Evolutionary conservation across 2,888 invertebrate species (phyloP), one percentile per base, ranked within the genome.

Genomic region (Tromatobia lineatoria): DNA sequence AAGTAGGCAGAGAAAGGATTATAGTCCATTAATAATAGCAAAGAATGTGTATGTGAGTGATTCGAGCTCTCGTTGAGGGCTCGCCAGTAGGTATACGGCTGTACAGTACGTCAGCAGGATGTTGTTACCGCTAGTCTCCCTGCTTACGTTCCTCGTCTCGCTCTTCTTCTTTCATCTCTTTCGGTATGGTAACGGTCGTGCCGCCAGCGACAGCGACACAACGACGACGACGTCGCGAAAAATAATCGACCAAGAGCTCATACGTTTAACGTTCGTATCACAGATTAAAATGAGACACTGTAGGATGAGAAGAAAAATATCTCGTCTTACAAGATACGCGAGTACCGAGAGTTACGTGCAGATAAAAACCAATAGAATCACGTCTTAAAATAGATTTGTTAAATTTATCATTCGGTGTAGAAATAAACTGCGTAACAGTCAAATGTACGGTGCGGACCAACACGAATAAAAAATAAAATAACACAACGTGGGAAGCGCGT

Each of bases 401-500:
- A 8, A 23, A 11, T 11, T 20, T 11, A 20, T 57, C 25, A 18
- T 50, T 8, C 23, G 3, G 23, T 13, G 23, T 20, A 20, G 2
- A 57, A 23, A 13, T 11, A 20, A 23, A 57, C 20, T 23, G 20
- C 54, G 20, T 13, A 8, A 57, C 54, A 57, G 11, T 59, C 7
- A 13, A 61, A 61, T 34, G n/a, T n/a, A 34, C 59, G 34, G 0
- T 7, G 34, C 11, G 59, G 34, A 34, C 59, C n/a, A 18, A 61
- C n/a, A 15, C 18, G n/a, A 11, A 45, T 18, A 7, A 69, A 47
- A 78, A 54, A 34, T 38, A 57, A 42, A 59, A 29, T n/a, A 15
- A n/a, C 89, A 88, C 89, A 90, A 88, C 90, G 90, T 90, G 90
- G 89, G 89, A 90, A 90, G 88, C 87, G 82, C 89, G 87, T 86